Evolutionary conservation across 2,888 invertebrate species (phyloP), one percentile per base, ranked within the genome.

Genomic region (Ormia ochracea): DNA sequence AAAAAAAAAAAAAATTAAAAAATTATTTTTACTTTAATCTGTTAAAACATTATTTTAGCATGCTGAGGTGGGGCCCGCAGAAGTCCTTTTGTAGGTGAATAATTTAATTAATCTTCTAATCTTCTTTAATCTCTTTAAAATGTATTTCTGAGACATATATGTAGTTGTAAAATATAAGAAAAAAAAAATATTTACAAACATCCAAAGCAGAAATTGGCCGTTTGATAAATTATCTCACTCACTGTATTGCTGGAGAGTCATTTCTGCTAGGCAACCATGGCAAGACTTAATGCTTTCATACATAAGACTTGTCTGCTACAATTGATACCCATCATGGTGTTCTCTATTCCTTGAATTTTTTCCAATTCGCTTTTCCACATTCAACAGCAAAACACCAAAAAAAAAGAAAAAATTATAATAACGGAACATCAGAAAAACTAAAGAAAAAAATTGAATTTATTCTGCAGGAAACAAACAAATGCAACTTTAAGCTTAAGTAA

Each of bases 401-500:
- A 48, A 36, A 36, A 31, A 19, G 28, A 21, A 58, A 6, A 26
- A 17, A 41, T n/a, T n/a, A n/a, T n/a, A n/a, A n/a, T n/a, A n/a
- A n/a, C n/a, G n/a, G n/a, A 23, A 66, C 26, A n/a, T 2, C 17
- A 36, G 4, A 41, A 33, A 19, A 28, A 38, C 2, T 6, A 17
- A 26, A 7, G 12, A 36, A 56, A 48, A 28, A 26, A 48, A 28
- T 68, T 48, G 61, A 69, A 78, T 68, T 74, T 74, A 45, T 65
- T 72, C 61, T 66, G 48, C 54, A 75, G 72, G 76, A 76, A 80
- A 80, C 80, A 80, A 80, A 76, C 80, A 76, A 80, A 59, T 80
- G 80, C 76, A 72, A 76, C 66, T 80, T 68, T 54, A 59, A 70
- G 48, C 65, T 17, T 31, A 28, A 72, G 48, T 38, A 56, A 65